These are phyloP conservation scores for Odontomachus brunneus DNA, from an alignment of 1,140 invertebrate species.

Conservation along the genomic window DNA sequence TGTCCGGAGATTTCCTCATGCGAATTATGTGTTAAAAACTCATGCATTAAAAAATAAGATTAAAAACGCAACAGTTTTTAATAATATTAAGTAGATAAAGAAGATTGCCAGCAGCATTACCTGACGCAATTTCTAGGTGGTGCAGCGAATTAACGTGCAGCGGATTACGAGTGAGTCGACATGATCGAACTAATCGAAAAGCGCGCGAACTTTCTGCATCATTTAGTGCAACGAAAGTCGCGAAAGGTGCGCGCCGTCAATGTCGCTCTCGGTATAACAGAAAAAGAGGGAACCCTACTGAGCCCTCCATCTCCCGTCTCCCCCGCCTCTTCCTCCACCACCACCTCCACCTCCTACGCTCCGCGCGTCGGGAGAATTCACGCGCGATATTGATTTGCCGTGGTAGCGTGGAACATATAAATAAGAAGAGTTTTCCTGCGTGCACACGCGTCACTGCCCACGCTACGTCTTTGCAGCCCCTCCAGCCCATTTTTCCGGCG, in stretches of 20 bases:
- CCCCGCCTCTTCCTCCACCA: conserved; percentile 21
- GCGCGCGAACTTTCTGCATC: conserved; percentile 15
- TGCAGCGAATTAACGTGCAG: neutral
- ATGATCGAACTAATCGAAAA: conserved; percentile 15
- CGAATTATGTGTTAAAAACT: too few species aligned
- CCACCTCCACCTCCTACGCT: conserved; percentile 1
- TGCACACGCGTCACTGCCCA: conserved; percentile 84
- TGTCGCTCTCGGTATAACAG: conserved; percentile 42
- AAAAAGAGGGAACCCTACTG: conserved; percentile 58
- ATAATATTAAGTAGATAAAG: too few species aligned
- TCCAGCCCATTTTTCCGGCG: conserved; percentile 81
- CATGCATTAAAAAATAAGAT: too few species aligned
- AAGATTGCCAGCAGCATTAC: too few species aligned
- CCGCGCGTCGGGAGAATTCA: conserved; percentile 72
- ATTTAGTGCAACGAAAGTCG: conserved; percentile 33
- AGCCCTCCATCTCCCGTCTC: neutral
- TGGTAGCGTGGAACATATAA: conserved; percentile 81
- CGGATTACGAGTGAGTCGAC: neutral
- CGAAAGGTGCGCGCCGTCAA: conserved; percentile 14
- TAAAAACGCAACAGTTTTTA: too few species aligned
- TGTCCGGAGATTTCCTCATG: too few species aligned
- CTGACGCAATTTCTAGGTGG: neutral
- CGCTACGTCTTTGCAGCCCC: conserved; percentile 79
- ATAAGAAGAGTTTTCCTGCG: conserved; percentile 85
- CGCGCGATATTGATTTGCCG: conserved; percentile 83